A percentile compares a stretch with the other conserved stretches of the same genome.
Conservation (phyloP, 2,113 vertebrate genomes). For the Sclerurus mexicanus region DNA sequence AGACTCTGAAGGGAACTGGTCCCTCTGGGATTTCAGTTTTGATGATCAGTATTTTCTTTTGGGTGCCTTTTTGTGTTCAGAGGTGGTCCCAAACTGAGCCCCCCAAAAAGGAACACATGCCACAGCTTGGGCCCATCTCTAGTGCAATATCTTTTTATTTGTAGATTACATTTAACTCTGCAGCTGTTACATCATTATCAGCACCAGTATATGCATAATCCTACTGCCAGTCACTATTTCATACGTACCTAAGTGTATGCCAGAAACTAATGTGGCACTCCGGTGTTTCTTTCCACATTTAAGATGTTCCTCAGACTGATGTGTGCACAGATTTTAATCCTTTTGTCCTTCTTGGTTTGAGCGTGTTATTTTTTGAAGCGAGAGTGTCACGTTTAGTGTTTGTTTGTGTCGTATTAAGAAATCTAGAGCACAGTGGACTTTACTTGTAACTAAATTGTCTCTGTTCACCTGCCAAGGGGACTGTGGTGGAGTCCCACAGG, state of each 20-base stretch:
- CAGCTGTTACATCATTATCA: conserved; percentile 27
- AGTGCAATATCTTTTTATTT: conserved; percentile 22
- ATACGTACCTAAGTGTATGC: neutral
- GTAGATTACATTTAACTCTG: conserved; percentile 41
- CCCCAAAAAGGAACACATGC: neutral
- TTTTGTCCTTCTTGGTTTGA: conserved; percentile 7
- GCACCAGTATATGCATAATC: conserved; percentile 46
- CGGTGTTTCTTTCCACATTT: neutral
- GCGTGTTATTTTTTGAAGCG: neutral
- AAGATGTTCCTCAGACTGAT: conserved; percentile 29
- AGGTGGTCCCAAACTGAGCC: conserved; percentile 29
- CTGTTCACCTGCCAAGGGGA: conserved; percentile 19
- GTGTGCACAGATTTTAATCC: neutral
- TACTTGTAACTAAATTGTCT: neutral
- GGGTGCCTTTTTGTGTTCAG: neutral
- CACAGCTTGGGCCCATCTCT: conserved; percentile 40
- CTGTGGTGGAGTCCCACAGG: neutral
- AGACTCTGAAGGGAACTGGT: neutral
- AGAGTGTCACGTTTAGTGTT: conserved; percentile 16
- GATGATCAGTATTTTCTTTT: neutral
- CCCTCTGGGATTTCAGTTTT: neutral
- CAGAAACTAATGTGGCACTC: neutral
- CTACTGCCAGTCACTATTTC: conserved; percentile 47
- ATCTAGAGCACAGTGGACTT: conserved; percentile 48
- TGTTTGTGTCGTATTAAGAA: conserved; percentile 13